Evolutionary conservation across 35 echinoderm and acorn worm genomes (phyloP).

Genomic region (Lytechinus variegatus): DNA sequence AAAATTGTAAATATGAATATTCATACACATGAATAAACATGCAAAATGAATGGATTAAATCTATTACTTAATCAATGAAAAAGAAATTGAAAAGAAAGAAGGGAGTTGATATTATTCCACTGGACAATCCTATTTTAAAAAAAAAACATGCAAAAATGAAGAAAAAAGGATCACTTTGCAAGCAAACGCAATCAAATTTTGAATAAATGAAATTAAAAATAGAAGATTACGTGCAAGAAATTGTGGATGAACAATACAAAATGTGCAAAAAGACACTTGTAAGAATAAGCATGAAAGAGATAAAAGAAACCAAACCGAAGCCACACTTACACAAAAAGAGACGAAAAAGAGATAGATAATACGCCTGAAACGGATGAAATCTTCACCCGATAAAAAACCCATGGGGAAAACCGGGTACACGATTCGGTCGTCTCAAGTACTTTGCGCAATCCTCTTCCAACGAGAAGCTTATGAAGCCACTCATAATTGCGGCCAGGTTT

Average conservation of each 20-base stretch:
- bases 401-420: conserved; percentile 18
- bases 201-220: neutral
- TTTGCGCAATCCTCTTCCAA: conserved; percentile 53
- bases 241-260: neutral
- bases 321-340: conserved; percentile 29
- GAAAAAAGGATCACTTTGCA: neutral
- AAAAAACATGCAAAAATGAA: neutral
- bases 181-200: neutral
- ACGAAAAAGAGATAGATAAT: conserved; percentile 10
- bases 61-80: no score
- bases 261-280: neutral
- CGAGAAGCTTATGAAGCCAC: conserved; percentile 47
- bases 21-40: no score
- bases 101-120: no score
- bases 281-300: neutral
- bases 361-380: conserved; percentile 42
- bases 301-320: neutral
- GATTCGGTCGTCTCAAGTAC: conserved; percentile 43
- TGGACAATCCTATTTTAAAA: no score
- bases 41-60: no score
- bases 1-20: no score
- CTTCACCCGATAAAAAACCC: conserved; percentile 55
- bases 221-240: neutral
- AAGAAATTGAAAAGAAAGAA: no score
- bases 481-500: conserved; percentile 18